Conservation (phyloP, 2,113 vertebrate species). For the Cnemophilus loriae region DNA sequence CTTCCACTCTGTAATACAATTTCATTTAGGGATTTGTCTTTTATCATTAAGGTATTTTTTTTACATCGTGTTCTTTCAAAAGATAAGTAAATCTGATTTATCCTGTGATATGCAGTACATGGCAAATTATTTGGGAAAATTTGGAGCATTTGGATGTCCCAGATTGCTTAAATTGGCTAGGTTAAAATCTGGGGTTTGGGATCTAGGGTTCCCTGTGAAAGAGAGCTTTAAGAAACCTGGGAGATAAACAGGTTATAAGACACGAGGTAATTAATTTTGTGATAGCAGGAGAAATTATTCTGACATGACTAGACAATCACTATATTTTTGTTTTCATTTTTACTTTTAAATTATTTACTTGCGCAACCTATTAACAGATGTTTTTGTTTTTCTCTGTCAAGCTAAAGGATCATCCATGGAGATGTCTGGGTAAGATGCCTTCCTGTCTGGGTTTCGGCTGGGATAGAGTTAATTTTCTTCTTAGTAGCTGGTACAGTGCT, state of each 20-base stretch:
- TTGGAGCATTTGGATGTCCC: neutral
- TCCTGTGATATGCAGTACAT: neutral
- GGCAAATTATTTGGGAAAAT: neutral
- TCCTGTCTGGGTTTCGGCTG: neutral
- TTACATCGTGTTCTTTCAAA: neutral
- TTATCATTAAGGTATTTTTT: neutral
- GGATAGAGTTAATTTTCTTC: neutral
- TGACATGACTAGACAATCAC: neutral
- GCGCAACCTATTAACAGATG: neutral
- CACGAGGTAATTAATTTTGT: neutral
- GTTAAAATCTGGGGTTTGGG: neutral
- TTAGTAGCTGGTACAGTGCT: neutral
- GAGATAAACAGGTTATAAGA: neutral
- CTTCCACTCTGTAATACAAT: neutral
- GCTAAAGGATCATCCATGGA: constrained; percentile 70
- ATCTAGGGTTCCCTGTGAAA: neutral
- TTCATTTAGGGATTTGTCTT: neutral
- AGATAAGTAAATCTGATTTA: neutral
- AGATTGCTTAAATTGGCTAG: neutral
- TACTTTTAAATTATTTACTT: neutral
- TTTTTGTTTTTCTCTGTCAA: constrained; percentile 54
- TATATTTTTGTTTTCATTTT: neutral
- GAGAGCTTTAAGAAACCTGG: neutral
- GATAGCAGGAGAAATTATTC: neutral
- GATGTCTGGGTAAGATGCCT: constrained; percentile 70